phyloP scores from a whole-genome alignment of 2,797 vertebrate species.

The Acipenser transmontanus region DNA sequence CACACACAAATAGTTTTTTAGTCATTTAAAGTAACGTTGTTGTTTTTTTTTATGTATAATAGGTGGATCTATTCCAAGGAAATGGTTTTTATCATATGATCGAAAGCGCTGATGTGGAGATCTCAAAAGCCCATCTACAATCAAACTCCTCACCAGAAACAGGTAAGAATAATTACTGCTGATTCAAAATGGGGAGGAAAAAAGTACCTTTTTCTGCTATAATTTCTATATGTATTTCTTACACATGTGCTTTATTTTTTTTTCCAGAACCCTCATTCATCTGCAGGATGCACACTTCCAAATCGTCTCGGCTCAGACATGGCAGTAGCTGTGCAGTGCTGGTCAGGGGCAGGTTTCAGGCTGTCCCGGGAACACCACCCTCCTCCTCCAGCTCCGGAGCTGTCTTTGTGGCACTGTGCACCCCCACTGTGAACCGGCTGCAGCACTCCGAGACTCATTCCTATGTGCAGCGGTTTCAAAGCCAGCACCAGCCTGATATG shows the following conservation, averaged over 20 bases:
- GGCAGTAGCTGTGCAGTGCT: conserved; percentile 51
- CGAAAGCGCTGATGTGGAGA: conserved; percentile 34
- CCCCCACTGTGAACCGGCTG: conserved; percentile 40
- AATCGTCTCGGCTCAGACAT: conserved; percentile 53
- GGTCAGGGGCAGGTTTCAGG: conserved; percentile 52
- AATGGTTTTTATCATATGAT: conserved; percentile 65
- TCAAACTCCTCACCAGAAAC: conserved; percentile 31
- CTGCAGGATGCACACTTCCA: conserved; percentile 64
- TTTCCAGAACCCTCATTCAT: conserved; percentile 64
- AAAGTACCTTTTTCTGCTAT: neutral
- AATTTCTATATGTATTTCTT: neutral
- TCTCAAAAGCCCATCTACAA: conserved; percentile 49
- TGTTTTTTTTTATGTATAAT: neutral
- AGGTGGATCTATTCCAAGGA: conserved; percentile 73
- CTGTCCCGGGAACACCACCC: conserved; percentile 2
- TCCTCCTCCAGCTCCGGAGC: conserved; percentile 15
- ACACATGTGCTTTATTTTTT: conserved; percentile 4
- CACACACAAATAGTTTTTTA: too few relatives aligned
- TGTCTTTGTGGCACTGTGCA: conserved; percentile 69
- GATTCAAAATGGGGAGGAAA: neutral
- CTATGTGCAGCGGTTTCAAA: conserved; percentile 46
- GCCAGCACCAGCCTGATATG: conserved; percentile 65
- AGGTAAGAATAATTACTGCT: conserved; percentile 45
- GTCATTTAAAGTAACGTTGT: conserved; percentile 4
- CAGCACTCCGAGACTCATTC: conserved; percentile 11